Conservation (phyloP, 37 sponge, comb jelly and placozoan species). For the Geodia barretti region DNA sequence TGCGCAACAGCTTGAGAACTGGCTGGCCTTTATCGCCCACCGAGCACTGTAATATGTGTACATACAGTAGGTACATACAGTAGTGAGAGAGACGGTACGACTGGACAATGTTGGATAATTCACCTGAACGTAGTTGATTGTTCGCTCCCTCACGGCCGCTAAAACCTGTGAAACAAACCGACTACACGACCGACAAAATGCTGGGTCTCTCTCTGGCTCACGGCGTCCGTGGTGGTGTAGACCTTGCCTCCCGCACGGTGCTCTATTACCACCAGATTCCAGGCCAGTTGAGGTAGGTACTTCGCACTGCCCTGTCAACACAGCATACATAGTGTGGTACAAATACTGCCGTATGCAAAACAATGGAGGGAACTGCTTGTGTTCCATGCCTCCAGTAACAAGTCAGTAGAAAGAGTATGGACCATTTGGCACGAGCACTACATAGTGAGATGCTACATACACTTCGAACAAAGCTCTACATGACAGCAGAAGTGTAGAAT, state of each 20-base stretch:
- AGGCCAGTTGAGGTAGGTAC: constrained; percentile 68
- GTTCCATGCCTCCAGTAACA: no score
- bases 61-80: background rate
- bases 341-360: no score
- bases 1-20: constrained; percentile 34
- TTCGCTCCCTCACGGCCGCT: constrained; percentile 55
- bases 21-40: constrained; percentile 31
- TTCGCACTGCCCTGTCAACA: constrained; percentile 57
- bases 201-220: background rate
- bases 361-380: no score
- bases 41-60: constrained; percentile 5
- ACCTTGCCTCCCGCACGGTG: constrained; percentile 6
- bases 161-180: constrained; percentile 46
- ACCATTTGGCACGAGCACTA: no score
- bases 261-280: constrained; percentile 64
- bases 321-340: no score
- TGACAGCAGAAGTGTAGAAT: no score
- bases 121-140: constrained; percentile 68
- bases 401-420: no score
- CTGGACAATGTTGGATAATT: background rate
- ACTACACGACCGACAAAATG: background rate
- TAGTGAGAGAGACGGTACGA: background rate
- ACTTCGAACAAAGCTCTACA: no score
- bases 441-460: no score
- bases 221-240: constrained; percentile 15